These are phyloP conservation scores for Sus scrofa DNA, from an alignment of 2,113 vertebrate genomes.

Conservation along the genomic window T2T-Sscrofa CM000819.6:119122501-119123000, in stretches of 20 bases:
- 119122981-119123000: constrained; percentile 26
- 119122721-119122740: not conserved
- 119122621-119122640: not conserved
- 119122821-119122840: too few relatives aligned
- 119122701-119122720: not conserved
- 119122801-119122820: too few relatives aligned
- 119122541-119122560: not conserved
- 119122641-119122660: not conserved
- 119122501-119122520: not conserved
- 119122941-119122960: too few relatives aligned
- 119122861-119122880: too few relatives aligned
- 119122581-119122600: not conserved
- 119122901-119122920: too few relatives aligned
- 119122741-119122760: not conserved
- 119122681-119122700: not conserved
- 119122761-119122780: not conserved
- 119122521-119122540: not conserved
- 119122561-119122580: not conserved
- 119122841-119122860: too few relatives aligned
- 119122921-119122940: too few relatives aligned
- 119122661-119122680: not conserved
- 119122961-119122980: too few relatives aligned
- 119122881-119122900: too few relatives aligned
- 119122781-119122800: too few relatives aligned
- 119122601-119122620: not conserved